Conservation (phyloP, 2,888 invertebrate genomes). For the Scaptomyza caliginosa region DNA sequence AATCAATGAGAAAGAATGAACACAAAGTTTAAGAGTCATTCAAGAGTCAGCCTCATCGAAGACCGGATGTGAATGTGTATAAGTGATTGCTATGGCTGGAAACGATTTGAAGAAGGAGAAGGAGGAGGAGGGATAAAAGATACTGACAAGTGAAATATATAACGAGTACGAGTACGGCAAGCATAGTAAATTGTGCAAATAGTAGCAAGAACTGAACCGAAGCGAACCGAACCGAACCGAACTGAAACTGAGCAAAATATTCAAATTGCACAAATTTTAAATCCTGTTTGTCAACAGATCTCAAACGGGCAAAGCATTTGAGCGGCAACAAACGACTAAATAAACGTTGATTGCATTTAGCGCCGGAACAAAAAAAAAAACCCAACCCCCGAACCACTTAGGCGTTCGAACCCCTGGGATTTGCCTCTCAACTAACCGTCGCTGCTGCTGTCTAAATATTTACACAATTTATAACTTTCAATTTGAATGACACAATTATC, state of each 20-base stretch:
- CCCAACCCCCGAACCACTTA: slow-evolving; percentile 45
- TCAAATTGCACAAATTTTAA: slow-evolving; percentile 76
- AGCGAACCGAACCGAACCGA: slow-evolving; percentile 18
- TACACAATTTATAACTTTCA: slow-evolving; percentile 76
- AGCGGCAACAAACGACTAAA: slow-evolving; percentile 40
- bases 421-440: slow-evolving; percentile 6
- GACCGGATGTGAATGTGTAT: slow-evolving; percentile 62
- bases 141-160: slow-evolving; percentile 29
- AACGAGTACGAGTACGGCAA: slow-evolving; percentile 24
- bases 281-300: slow-evolving; percentile 77
- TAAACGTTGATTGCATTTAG: slow-evolving; percentile 74
- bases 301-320: slow-evolving; percentile 24
- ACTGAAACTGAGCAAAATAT: slow-evolving; percentile 50
- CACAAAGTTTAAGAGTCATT: slow-evolving; percentile 34
- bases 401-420: slow-evolving; percentile 55
- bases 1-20: slow-evolving; percentile 69
- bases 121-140: not conserved
- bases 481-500: slow-evolving; percentile 71
- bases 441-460: slow-evolving; percentile 69
- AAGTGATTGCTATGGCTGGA: not conserved
- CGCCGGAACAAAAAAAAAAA: slow-evolving; percentile 1
- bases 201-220: slow-evolving; percentile 4
- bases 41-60: slow-evolving; percentile 37
- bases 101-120: not conserved
- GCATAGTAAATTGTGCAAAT: slow-evolving; percentile 32